These are phyloP conservation scores for Silurus aristotelis DNA, from an alignment of 2,797 vertebrate genomes.

Conservation along the genomic window DNA sequence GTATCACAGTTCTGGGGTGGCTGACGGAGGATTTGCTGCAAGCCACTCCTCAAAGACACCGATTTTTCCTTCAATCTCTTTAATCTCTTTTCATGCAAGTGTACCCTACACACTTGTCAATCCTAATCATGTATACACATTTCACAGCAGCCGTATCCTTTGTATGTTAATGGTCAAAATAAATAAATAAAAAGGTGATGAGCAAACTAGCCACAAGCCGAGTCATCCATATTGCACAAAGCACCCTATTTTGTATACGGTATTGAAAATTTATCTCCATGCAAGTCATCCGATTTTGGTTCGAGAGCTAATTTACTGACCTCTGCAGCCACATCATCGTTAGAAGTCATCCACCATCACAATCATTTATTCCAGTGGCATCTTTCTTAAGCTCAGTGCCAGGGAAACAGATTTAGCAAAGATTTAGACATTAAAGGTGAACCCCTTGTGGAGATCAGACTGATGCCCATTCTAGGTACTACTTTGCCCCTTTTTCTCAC, in stretches of 20 bases:
- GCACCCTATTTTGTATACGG: neutral
- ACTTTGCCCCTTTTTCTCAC: neutral
- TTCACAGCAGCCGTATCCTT: neutral
- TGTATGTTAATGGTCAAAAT: neutral
- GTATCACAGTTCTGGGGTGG: constrained; percentile 57
- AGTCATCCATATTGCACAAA: neutral
- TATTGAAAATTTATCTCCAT: neutral
- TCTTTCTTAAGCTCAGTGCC: neutral
- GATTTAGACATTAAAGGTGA: neutral
- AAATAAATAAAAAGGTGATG: neutral
- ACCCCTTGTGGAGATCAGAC: constrained; percentile 1
- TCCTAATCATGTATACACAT: neutral
- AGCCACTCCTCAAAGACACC: constrained; percentile 42
- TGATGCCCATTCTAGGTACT: neutral
- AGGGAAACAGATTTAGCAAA: neutral
- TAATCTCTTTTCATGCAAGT: neutral
- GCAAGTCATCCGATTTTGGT: neutral
- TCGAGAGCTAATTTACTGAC: neutral
- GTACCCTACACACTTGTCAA: neutral
- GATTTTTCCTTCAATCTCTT: neutral
- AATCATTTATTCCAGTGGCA: neutral
- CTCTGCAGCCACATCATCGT: neutral
- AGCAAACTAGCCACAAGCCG: neutral
- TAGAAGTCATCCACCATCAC: neutral
- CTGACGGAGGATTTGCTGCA: constrained; percentile 31